phyloP scores from a whole-genome alignment of 2,113 vertebrate species.

The Peromyscus leucopus region DNA sequence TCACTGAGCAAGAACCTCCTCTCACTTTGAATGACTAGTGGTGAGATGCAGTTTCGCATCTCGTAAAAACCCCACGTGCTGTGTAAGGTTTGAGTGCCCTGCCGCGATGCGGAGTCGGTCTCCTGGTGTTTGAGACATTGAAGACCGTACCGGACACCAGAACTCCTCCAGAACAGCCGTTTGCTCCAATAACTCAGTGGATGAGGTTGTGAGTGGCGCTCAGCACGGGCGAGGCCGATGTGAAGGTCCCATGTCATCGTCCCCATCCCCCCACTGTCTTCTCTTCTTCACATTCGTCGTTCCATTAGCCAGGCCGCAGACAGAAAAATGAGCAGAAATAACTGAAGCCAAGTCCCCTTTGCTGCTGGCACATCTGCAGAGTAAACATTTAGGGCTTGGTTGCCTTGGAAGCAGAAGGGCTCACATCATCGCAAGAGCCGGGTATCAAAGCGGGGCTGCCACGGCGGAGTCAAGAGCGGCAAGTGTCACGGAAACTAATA shows the following conservation, averaged over 20 bases:
- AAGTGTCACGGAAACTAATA: background rate
- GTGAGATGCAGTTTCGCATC: background rate
- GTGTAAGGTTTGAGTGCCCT: background rate
- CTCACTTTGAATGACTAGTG: background rate
- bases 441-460: background rate
- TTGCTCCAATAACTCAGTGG: background rate
- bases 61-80: background rate
- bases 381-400: conserved; percentile 27
- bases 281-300: background rate
- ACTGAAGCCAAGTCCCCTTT: background rate
- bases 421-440: background rate
- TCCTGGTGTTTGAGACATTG: background rate
- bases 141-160: background rate
- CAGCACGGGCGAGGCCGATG: background rate
- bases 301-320: background rate
- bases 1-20: background rate
- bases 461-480: background rate
- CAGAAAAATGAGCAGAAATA: conserved; percentile 16
- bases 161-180: background rate
- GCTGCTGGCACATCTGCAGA: conserved; percentile 22
- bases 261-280: background rate
- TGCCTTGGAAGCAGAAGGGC: conserved; percentile 26
- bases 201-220: background rate
- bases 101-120: background rate
- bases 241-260: too few relatives aligned